Base-by-base conservation (phyloP, 2,888 invertebrate genomes). In the Cremastinae sp. region DNA sequence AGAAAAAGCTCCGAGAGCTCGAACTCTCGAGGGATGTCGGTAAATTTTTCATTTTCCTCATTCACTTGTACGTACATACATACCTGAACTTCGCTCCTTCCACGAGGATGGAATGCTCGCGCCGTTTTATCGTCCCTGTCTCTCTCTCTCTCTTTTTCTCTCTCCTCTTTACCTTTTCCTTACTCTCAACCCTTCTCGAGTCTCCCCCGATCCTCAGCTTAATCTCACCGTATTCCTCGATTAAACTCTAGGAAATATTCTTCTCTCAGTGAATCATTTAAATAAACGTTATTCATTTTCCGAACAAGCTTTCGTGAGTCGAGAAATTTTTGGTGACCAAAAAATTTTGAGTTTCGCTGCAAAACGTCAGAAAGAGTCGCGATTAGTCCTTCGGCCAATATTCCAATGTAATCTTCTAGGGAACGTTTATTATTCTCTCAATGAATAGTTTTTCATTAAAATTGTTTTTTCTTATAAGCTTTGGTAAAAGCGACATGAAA, bases 31-130 rank as follows among this genome's bases (percentile, higher is more conserved):
- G 58, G 39, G 69, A 69, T 10, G 64, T 14, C 12, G 41, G 51
- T 69, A 69, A 69, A 69, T 69, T 69, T 69, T 69, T 71, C 79
- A 77, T 80, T 81, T 83, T 80, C 83, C 82, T 79, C 79, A 62
- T 61, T 69, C 56, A 47, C 74, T 45, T 58, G 71, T 22, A 56
- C 66, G 55, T 39, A 47, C 18, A 47, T 16, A 9, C 14, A 12
- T 43, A 7, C 1, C 12, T 59, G 4, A 2, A 0, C 18, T 37
- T 56, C 58, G 65, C 71, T 61, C 56, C 14, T 14, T 55, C 56
- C n/a, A 35, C 28, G 28, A 28, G 43, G 43, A 12, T 10, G 14
- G 43, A 14, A 43, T 14, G 9, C 47, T 37, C 37, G 55, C 47
- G 16, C 47, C 5, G 41, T 41, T 41, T 41, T 9, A 9, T 12